phyloP scores from a whole-genome alignment of 2,888 invertebrate genomes.

The Entomobrya multifasciata region DNA sequence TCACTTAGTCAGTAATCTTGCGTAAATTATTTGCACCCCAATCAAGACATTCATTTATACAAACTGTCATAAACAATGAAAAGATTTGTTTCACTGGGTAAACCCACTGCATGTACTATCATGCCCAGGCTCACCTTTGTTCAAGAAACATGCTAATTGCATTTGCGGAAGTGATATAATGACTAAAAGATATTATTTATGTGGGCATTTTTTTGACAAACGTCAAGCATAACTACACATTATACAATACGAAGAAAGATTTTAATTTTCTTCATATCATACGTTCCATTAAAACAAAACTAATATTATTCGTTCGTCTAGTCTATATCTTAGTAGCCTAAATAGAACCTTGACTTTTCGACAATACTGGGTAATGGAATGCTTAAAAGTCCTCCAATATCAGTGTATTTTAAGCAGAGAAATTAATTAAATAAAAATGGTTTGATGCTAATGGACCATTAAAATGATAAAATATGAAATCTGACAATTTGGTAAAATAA shows the following conservation, averaged over 20 bases:
- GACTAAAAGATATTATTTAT: background rate
- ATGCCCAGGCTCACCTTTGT: conserved; percentile 56
- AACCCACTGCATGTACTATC: conserved; percentile 6
- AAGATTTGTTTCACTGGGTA: background rate
- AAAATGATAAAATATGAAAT: too few relatives aligned
- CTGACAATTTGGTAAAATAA: background rate
- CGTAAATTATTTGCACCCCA: conserved; percentile 19
- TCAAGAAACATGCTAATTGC: conserved; percentile 57
- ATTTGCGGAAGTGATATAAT: conserved; percentile 63
- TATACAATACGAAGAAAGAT: too few relatives aligned
- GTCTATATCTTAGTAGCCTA: too few relatives aligned
- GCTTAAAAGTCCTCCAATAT: too few relatives aligned
- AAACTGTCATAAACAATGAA: background rate
- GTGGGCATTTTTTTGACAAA: conserved; percentile 3
- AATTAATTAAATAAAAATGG: too few relatives aligned
- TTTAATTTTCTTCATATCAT: too few relatives aligned
- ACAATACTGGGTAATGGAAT: too few relatives aligned
- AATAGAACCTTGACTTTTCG: too few relatives aligned
- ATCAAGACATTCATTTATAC: background rate
- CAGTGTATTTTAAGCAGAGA: too few relatives aligned
- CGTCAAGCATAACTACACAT: background rate
- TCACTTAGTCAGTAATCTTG: background rate
- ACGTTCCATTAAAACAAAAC: too few relatives aligned
- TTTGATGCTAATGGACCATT: too few relatives aligned
- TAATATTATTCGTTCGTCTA: too few relatives aligned